Evolutionary conservation across 2,888 invertebrate species (phyloP).

Genomic region (Drosophila prostipennis): DNA sequence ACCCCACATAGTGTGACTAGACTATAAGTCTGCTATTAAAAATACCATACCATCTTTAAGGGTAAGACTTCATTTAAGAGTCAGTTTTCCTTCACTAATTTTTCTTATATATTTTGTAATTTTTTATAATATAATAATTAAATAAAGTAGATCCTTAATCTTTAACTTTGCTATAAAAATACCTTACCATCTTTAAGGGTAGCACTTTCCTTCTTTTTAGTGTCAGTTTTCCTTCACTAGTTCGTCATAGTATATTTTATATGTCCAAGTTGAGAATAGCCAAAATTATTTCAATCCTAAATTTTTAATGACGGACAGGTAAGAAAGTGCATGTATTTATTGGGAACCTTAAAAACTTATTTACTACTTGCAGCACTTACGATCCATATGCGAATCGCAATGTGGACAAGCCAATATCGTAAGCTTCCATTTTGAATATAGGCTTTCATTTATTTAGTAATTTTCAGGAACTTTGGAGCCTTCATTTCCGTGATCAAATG

Average conservation of each 20-base stretch:
- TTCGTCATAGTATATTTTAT: background rate
- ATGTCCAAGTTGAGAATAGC: background rate
- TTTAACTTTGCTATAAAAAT: no score
- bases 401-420: conserved; percentile 18
- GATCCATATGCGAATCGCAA: conserved; percentile 14
- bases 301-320: background rate
- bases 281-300: background rate
- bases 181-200: no score
- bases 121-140: no score
- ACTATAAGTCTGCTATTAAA: no score
- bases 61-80: no score
- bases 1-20: no score
- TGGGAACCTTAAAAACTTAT: background rate
- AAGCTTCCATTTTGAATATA: background rate
- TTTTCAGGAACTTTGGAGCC: conserved; percentile 18
- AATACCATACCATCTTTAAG: no score
- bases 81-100: no score
- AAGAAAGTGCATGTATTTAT: background rate
- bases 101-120: no score
- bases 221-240: background rate
- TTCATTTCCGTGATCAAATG: conserved; percentile 19
- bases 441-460: no score
- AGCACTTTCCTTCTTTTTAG: background rate
- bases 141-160: no score
- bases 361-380: background rate